phyloP scores from a whole-genome alignment of 2,888 invertebrate species.

The Melanargia galathea region DNA sequence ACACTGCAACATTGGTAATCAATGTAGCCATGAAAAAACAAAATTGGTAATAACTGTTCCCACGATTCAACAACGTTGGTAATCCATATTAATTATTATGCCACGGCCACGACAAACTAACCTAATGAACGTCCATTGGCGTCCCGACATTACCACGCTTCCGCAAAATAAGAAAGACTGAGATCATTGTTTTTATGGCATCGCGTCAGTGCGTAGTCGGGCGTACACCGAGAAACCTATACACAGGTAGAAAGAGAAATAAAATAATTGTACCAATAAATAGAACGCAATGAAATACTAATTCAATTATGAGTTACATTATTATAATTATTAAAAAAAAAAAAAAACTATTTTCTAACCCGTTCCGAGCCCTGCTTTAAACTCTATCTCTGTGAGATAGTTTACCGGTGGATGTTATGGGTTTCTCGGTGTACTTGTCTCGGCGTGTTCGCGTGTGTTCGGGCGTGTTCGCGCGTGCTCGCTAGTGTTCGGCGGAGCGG shows the following conservation, averaged over 20 bases:
- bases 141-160: conserved; percentile 16
- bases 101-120: neutral
- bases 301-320: too few species aligned
- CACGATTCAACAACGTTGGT: neutral
- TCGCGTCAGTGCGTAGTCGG: conserved; percentile 14
- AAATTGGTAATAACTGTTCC: neutral
- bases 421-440: neutral
- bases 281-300: too few species aligned
- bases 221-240: conserved; percentile 13
- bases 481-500: conserved; percentile 15
- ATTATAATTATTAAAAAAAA: too few species aligned
- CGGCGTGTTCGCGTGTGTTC: conserved; percentile 1
- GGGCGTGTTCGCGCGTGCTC: conserved; percentile 8
- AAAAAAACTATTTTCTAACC: too few species aligned
- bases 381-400: neutral
- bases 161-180: conserved; percentile 25
- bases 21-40: neutral
- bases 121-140: neutral
- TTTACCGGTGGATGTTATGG: neutral
- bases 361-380: neutral
- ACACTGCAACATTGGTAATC: neutral
- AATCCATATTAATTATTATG: neutral
- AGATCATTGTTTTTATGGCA: conserved; percentile 30
- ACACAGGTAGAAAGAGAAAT: neutral
- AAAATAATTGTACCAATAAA: neutral